Evolutionary conservation across 2,113 vertebrate genomes (phyloP).

Genomic region (Odocoileus virginianus): DNA sequence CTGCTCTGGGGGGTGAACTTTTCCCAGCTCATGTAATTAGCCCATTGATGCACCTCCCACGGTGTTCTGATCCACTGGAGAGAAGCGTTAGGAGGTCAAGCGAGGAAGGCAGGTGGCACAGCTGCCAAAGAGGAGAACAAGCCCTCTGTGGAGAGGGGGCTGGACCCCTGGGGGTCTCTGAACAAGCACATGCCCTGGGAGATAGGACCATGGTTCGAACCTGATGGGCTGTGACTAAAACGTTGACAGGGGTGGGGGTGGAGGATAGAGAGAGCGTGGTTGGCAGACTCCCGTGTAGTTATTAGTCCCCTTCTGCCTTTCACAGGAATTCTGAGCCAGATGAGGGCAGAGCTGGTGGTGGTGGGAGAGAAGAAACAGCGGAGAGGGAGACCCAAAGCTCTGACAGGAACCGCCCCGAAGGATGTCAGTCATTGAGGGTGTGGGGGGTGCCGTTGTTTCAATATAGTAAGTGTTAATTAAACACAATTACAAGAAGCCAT

Average conservation of each 20-base stretch:
- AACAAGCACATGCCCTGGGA: not conserved
- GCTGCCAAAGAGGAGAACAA: not conserved
- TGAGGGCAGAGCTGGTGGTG: not conserved
- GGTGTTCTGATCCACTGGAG: not conserved
- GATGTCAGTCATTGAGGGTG: not conserved
- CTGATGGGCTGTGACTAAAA: not conserved
- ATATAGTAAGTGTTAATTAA: not conserved
- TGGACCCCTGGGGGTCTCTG: not conserved
- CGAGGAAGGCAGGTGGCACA: not conserved
- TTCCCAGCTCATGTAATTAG: not conserved
- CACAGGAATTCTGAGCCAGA: not conserved
- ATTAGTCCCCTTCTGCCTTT: not conserved
- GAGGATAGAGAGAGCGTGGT: no score
- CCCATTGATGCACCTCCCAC: not conserved
- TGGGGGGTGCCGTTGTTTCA: not conserved
- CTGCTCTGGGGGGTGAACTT: not conserved
- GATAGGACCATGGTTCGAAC: not conserved
- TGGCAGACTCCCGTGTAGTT: rapidly evolving
- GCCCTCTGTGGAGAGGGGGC: not conserved
- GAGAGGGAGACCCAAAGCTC: not conserved
- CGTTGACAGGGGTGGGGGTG: rapidly evolving
- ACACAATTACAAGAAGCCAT: not conserved
- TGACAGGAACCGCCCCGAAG: not conserved
- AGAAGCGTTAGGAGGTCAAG: constrained; percentile 27
- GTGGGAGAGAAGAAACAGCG: not conserved